These are phyloP conservation scores for Nematostella vectensis DNA, from an alignment of 92 coral and sea anemone genomes.

Conservation along the genomic window DNA sequence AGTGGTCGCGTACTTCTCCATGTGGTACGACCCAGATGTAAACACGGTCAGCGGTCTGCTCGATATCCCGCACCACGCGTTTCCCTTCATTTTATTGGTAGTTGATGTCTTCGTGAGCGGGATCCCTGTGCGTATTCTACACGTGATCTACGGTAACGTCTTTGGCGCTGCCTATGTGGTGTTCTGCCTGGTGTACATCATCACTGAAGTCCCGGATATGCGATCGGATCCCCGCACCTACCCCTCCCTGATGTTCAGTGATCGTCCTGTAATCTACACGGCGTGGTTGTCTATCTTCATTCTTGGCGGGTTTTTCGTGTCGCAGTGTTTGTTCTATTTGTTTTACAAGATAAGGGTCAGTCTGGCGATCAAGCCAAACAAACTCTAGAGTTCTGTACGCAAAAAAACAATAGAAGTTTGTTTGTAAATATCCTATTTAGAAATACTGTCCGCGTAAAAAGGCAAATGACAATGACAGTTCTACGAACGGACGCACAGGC, in stretches of 20 bases:
- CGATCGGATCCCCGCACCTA: slow-evolving; percentile 37
- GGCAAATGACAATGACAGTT: too few relatives aligned
- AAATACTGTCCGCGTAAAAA: too few relatives aligned
- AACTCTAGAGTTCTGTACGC: neutral
- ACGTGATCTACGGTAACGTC: slow-evolving; percentile 69
- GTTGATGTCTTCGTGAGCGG: slow-evolving; percentile 48
- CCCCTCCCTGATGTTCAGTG: slow-evolving; percentile 68
- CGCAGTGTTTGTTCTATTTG: slow-evolving; percentile 55
- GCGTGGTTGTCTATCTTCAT: slow-evolving; percentile 63
- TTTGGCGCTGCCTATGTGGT: slow-evolving; percentile 59
- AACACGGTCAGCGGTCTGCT: slow-evolving; percentile 27
- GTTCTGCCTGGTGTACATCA: slow-evolving; percentile 45
- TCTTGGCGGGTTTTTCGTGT: slow-evolving; percentile 52
- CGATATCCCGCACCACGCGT: slow-evolving; percentile 51
- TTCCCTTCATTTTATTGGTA: slow-evolving; percentile 44
- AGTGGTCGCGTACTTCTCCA: slow-evolving; percentile 53
- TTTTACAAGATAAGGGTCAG: slow-evolving; percentile 40
- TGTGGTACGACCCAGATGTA: slow-evolving; percentile 35
- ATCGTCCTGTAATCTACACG: slow-evolving; percentile 52
- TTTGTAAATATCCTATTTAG: too few relatives aligned
- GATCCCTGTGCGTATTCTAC: slow-evolving; percentile 60
- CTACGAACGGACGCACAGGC: too few relatives aligned
- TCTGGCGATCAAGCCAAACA: slow-evolving; percentile 1
- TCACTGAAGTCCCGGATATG: slow-evolving; percentile 49
- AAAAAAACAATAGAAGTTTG: too few relatives aligned